Evolutionary conservation across 2,113 vertebrate genomes (phyloP).

Genomic region (Psammodynastes pulverulentus): DNA sequence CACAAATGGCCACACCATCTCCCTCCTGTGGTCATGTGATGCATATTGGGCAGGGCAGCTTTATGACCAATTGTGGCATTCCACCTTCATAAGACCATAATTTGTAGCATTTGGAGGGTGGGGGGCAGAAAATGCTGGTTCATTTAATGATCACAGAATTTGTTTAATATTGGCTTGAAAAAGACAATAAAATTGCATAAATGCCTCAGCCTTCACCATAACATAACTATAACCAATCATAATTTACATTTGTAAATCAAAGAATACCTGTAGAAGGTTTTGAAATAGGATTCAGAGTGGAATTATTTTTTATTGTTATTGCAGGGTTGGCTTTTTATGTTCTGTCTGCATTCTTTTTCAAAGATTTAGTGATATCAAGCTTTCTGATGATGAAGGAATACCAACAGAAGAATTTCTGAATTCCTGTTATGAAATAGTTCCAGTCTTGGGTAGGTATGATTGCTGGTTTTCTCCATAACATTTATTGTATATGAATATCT

Average conservation of each 20-base stretch:
- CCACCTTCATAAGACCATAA: neutral
- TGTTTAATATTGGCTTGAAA: neutral
- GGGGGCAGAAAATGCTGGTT: neutral
- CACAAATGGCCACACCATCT: neutral
- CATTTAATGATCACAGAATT: neutral
- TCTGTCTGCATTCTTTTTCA: slow-evolving; percentile 36
- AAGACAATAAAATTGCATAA: neutral
- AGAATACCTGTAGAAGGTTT: neutral
- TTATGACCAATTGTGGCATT: neutral
- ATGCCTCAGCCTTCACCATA: neutral
- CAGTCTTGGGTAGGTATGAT: slow-evolving; percentile 86
- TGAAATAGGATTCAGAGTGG: neutral
- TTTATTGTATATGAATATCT: neutral
- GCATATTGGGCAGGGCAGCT: neutral
- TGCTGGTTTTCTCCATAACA: neutral
- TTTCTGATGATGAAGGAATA: slow-evolving; percentile 90
- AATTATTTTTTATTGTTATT: neutral
- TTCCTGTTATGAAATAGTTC: slow-evolving; percentile 96
- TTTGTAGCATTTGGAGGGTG: neutral
- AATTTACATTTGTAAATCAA: neutral
- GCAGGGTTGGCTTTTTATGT: neutral
- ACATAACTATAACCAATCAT: neutral
- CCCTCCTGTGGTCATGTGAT: neutral
- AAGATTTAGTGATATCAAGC: slow-evolving; percentile 96
- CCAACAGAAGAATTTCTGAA: slow-evolving; percentile 94